Evolutionary conservation across 2,113 vertebrate species (phyloP), one percentile per base, ranked within the genome.

Genomic region (Oriolus oriolus): DNA sequence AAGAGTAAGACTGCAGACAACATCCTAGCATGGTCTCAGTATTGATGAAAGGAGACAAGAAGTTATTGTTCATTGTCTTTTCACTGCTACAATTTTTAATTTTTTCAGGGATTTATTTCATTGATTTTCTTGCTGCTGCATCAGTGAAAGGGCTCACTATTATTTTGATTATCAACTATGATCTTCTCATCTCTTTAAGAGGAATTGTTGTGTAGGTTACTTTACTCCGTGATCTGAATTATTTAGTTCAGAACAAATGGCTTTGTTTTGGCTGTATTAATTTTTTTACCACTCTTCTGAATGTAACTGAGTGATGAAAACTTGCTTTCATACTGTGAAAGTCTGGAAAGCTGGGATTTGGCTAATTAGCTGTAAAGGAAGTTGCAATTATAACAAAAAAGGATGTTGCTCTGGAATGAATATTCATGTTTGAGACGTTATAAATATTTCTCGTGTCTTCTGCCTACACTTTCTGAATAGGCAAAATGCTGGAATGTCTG

Each of bases 281-380:
- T 10, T 24, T 74, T 64, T 41, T 64, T 87, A 50, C 13, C 4
- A 0, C 71, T 79, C 23, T 89, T 87, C 53, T 50, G 52, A 77
- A 53, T 28, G 28, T 9, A 74, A n/a, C 11, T 44, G 10, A 65
- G 16, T 2, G 16, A 30, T 69, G 27, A 23, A 88, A 77, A 61
- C 33, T 60, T 20, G 6, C 23, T 39, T 42, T 83, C 52, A 64
- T 57, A 50, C 12, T 39, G 47, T 31, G 45, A 33, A 84, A 69
- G 8, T 52, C 64, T 69, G 35, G 45, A 83, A 87, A 84, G 20
- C 53, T 78, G 44, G 27, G 66, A 80, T 89, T 73, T 84, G 63
- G 22, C 30, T 83, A 70, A 94, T 88, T 75, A 87, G 11, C 22
- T 87, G 24, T 33, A 68, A 89, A 60, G 39, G 54, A 92, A 69